phyloP scores from a whole-genome alignment of 1,140 invertebrate genomes.

The Monochamus saltuarius region DNA sequence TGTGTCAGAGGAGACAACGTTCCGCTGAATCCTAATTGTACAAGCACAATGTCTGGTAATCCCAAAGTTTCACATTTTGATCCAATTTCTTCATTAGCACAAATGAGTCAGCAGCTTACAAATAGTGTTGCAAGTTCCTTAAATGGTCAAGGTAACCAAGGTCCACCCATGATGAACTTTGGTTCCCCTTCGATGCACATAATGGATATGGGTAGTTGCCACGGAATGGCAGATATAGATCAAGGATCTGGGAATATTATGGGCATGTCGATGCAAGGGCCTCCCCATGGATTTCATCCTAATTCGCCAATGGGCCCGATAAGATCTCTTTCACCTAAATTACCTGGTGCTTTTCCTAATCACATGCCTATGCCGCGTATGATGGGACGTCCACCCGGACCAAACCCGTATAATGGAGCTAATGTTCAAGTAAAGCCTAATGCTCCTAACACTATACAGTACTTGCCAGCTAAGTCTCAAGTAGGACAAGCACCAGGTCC shows the following conservation, averaged over 20 bases:
- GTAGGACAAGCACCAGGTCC: slow-evolving; percentile 63
- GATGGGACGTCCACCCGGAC: slow-evolving; percentile 61
- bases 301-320: slow-evolving; percentile 52
- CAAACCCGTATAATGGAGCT: slow-evolving; percentile 74
- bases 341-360: slow-evolving; percentile 51
- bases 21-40: slow-evolving; percentile 78
- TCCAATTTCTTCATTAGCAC: slow-evolving; percentile 89
- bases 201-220: slow-evolving; percentile 52
- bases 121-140: slow-evolving; percentile 64
- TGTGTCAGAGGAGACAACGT: slow-evolving; percentile 72
- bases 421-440: slow-evolving; percentile 93
- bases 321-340: slow-evolving; percentile 53
- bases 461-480: slow-evolving; percentile 88
- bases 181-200: slow-evolving; percentile 61
- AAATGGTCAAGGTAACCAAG: slow-evolving; percentile 56
- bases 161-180: slow-evolving; percentile 61
- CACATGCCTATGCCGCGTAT: slow-evolving; percentile 51
- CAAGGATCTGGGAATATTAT: slow-evolving; percentile 45
- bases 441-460: slow-evolving; percentile 97
- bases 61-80: slow-evolving; percentile 74
- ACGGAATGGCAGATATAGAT: slow-evolving; percentile 50
- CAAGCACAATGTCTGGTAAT: slow-evolving; percentile 60
- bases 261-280: slow-evolving; percentile 49
- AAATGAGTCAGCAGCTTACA: slow-evolving; percentile 90
- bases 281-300: slow-evolving; percentile 49